Evolutionary conservation across 2,797 vertebrate genomes (phyloP).

Genomic region (Malacoraja senta): DNA sequence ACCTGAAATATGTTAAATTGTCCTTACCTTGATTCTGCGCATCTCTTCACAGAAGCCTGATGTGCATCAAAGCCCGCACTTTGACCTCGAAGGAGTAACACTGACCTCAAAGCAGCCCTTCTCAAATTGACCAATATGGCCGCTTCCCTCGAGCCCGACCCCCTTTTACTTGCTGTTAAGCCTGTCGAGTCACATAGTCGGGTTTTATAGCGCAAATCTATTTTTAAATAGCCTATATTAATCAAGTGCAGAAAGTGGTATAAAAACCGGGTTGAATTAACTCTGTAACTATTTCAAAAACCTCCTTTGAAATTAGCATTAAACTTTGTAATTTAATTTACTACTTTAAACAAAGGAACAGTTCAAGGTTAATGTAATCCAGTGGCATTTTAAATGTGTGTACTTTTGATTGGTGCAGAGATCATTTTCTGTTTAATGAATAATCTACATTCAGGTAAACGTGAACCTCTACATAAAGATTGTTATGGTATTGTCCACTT

Average conservation of each 20-base stretch:
- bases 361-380: not conserved
- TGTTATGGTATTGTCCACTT: conserved; percentile 54
- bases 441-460: not conserved
- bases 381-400: not conserved
- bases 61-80: too few species aligned
- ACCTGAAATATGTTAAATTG: too few species aligned
- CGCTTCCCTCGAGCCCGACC: too few species aligned
- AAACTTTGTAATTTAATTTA: not conserved
- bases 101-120: too few species aligned
- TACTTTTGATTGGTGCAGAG: not conserved
- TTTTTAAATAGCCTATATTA: conserved; percentile 17
- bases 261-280: conserved; percentile 10
- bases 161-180: too few species aligned
- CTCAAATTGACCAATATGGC: too few species aligned
- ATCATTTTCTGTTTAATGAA: not conserved
- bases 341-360: conserved; percentile 11
- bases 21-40: too few species aligned
- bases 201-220: not conserved
- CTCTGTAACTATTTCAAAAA: not conserved
- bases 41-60: too few species aligned
- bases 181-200: too few species aligned
- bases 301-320: not conserved
- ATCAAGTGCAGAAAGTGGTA: conserved; percentile 20
- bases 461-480: conserved; percentile 45
- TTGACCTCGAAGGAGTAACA: too few species aligned